These are phyloP conservation scores for Bostrychus sinensis DNA, from an alignment of 2,113 vertebrate species.

Conservation along the genomic window DNA sequence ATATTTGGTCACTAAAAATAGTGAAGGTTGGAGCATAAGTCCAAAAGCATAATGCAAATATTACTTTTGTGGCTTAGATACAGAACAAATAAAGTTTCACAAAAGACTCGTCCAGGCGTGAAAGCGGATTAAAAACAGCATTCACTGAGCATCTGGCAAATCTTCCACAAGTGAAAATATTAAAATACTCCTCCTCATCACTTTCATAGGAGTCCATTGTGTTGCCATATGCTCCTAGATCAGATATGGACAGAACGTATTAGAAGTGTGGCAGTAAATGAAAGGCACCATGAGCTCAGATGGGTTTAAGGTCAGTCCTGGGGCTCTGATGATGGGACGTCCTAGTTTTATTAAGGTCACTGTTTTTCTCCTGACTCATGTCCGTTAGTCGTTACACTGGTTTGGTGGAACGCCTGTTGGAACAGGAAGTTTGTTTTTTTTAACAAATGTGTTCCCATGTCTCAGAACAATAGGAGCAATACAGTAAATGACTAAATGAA, in stretches of 20 bases:
- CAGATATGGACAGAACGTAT: not conserved
- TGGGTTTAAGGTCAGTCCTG: not conserved
- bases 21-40: conserved; percentile 24
- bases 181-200: conserved; percentile 26
- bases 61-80: conserved; percentile 30
- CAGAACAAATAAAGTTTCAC: conserved; percentile 38
- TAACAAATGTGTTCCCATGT: not conserved
- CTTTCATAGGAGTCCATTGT: conserved; percentile 32
- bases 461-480: not conserved
- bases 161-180: conserved; percentile 30
- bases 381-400: conserved; percentile 49
- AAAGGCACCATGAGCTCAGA: not conserved
- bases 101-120: conserved; percentile 57
- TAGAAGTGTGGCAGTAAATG: not conserved
- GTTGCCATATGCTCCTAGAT: conserved; percentile 10
- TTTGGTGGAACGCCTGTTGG: conserved; percentile 36
- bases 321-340: not conserved
- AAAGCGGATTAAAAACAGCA: conserved; percentile 67
- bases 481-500: too few species aligned
- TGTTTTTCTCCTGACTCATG: conserved; percentile 1
- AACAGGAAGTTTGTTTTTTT: conserved; percentile 9
- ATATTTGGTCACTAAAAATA: conserved; percentile 39
- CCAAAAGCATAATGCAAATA: conserved; percentile 29
- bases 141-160: conserved; percentile 67
- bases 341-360: conserved; percentile 29